Conservation (phyloP, 1,140 invertebrate genomes). For the Lithobius niger region DNA sequence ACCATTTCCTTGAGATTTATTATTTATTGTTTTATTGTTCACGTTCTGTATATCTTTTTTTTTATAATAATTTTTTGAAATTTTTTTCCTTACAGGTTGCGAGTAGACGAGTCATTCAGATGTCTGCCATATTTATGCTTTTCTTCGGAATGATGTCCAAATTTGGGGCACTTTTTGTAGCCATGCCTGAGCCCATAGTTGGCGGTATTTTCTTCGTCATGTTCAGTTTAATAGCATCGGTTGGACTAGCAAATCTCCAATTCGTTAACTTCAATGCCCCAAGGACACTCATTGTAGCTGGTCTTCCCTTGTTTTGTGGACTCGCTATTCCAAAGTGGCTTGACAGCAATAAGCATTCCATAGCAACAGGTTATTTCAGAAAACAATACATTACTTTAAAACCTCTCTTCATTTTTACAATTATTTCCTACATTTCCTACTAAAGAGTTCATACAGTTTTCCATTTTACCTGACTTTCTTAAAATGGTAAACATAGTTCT, state of each 20-base stretch:
- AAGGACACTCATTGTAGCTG: slow-evolving; percentile 23
- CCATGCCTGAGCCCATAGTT: slow-evolving; percentile 73
- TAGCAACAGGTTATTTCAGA: too few species aligned
- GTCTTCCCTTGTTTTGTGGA: slow-evolving; percentile 1
- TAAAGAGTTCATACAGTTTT: too few species aligned
- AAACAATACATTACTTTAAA: too few species aligned
- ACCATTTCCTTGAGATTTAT: too few species aligned
- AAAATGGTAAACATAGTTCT: too few species aligned
- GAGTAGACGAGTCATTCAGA: slow-evolving; percentile 69
- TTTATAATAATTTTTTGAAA: too few species aligned
- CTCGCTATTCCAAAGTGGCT: neutral
- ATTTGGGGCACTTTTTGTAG: slow-evolving; percentile 70
- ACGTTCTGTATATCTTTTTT: too few species aligned
- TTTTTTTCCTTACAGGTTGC: slow-evolving; percentile 46
- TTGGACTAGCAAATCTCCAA: slow-evolving; percentile 59
- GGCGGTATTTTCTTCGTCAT: slow-evolving; percentile 75
- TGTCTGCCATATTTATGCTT: slow-evolving; percentile 60
- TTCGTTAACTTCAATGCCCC: slow-evolving; percentile 67
- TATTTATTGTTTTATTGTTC: too few species aligned
- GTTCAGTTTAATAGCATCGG: slow-evolving; percentile 71
- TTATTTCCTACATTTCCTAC: too few species aligned
- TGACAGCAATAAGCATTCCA: too few species aligned
- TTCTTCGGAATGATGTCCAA: slow-evolving; percentile 65
- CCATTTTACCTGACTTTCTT: too few species aligned
- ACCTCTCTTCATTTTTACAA: too few species aligned